These are phyloP conservation scores for Miniopterus natalensis DNA, from an alignment of 2,113 vertebrate species.

Conservation along the genomic window DNA sequence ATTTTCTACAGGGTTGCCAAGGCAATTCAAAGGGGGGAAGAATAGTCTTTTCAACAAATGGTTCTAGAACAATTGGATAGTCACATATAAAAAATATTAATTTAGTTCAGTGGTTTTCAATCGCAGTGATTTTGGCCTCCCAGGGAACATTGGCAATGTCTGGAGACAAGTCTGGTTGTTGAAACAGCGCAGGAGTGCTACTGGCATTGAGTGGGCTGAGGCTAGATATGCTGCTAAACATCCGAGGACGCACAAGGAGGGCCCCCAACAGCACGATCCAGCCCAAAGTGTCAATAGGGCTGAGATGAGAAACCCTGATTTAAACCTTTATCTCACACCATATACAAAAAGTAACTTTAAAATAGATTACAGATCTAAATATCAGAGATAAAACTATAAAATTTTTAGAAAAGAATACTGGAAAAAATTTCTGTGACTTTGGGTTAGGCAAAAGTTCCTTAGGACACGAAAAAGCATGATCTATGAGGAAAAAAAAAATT, in stretches of 20 bases:
- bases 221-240: not conserved
- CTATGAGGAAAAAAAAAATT: not conserved
- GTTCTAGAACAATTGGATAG: not conserved
- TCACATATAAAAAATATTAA: not conserved
- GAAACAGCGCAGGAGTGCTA: not conserved
- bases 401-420: not conserved
- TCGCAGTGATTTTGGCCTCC: not conserved
- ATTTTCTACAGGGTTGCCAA: not conserved
- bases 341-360: not conserved
- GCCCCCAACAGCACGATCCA: not conserved
- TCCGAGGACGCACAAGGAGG: not conserved
- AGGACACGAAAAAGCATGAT: not conserved
- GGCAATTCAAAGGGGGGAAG: not conserved
- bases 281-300: not conserved
- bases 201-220: not conserved
- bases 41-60: conserved; percentile 37
- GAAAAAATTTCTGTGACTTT: not conserved
- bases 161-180: not conserved
- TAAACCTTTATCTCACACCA: not conserved
- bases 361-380: not conserved
- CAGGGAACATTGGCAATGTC: not conserved
- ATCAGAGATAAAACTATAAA: not conserved
- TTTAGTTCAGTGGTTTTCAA: not conserved
- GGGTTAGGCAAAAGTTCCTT: not conserved
- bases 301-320: not conserved